Base-by-base conservation (phyloP, 30 jellyfish, hydroid and myxozoan species). In the Turritopsis rubra region DNA sequence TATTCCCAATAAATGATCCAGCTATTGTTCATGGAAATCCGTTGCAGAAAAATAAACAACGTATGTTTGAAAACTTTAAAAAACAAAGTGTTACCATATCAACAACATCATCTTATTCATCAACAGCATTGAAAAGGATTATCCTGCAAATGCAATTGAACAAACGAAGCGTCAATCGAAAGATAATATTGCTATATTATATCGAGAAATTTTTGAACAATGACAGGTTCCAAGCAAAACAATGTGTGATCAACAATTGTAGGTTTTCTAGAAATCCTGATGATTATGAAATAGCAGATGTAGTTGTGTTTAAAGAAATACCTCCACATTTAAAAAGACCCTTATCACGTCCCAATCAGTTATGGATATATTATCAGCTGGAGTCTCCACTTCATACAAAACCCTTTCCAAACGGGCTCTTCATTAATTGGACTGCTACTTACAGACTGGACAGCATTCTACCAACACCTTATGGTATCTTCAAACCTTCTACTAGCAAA, bases 391-490 rank as follows among this genome's bases (percentile, higher is more conserved):
- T 74, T 16, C 52, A 29, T 41, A 29, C 60, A 23, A 74, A 21
- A 23, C 52, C 54, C 8, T 7, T 74, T n/a, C 82, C 82, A 41
- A 16, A 74, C 24, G 65, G 65, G 7, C 27, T 1, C 0, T 26
- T 9, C n/a, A 24, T 74, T 29, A 74, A 74, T 21, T 74, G 82
- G 82, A 74, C 82, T 23, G 82, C 82, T 9, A 74, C 82, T 7
- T 74, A 74, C n/a, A 9, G 82, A 7, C 71, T 29, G 9, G 82
- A 74, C 41, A 74, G 82, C 82, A 29, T 29, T 74, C 16, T 74
- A 74, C 65, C 53, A 29, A 21, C 71, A n/a, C 82, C 82, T 18
- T 74, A 74, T 23, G 82, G 60, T 8, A 74, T n/a, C 13, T 74
- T 74, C 71, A 26, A 26, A 8, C 29, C 28, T 4, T n/a, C 29